These are phyloP conservation scores for Coptotermes formosanus DNA, from an alignment of 1,140 invertebrate species.

Conservation along the genomic window DNA sequence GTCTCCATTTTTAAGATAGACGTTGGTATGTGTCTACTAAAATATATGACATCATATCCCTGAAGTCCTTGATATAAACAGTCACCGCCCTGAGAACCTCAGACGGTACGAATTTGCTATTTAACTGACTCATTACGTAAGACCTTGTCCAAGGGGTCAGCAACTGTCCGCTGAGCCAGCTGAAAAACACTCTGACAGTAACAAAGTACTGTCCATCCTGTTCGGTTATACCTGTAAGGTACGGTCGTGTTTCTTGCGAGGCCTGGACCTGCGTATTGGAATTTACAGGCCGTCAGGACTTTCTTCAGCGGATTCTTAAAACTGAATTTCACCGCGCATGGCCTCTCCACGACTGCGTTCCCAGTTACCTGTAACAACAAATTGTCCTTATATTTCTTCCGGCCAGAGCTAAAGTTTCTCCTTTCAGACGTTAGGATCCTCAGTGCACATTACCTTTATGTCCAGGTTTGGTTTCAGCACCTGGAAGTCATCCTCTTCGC, in stretches of 20 bases:
- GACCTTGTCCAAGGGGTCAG: no score
- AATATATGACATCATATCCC: no score
- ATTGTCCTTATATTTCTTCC: neutral
- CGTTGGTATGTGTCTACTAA: no score
- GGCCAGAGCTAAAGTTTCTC: neutral
- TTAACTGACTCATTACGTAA: no score
- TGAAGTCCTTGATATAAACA: no score
- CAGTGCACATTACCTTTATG: conserved; percentile 54
- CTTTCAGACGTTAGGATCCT: neutral
- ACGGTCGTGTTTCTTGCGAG: conserved; percentile 58
- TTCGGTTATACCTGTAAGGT: conserved; percentile 43
- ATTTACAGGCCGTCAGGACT: conserved; percentile 60
- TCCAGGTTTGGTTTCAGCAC: conserved; percentile 65
- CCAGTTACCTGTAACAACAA: conserved; percentile 54
- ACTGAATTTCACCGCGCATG: conserved; percentile 55
- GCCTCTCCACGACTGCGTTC: conserved; percentile 55
- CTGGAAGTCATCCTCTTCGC: conserved; percentile 73
- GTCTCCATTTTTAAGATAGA: no score
- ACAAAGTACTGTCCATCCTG: no score
- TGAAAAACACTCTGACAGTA: no score
- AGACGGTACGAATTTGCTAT: no score
- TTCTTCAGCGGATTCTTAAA: conserved; percentile 69
- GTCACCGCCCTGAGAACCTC: no score
- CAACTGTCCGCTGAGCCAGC: no score
- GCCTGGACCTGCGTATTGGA: conserved; percentile 67